Evolutionary conservation across 2,113 vertebrate species (phyloP).

Genomic region (Cochlearius cochlearius): DNA sequence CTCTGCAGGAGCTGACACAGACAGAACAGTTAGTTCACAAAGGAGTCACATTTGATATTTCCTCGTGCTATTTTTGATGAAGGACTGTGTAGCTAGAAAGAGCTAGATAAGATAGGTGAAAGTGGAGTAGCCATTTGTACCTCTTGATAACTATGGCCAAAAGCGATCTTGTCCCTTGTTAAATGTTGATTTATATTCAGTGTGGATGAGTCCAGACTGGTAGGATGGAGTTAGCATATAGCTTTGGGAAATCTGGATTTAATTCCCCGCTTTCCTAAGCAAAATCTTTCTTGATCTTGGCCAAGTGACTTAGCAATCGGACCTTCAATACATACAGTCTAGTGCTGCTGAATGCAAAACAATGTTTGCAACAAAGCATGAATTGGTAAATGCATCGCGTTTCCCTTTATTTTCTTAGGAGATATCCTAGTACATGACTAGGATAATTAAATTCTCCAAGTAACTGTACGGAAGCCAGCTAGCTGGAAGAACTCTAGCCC

Average conservation of each 20-base stretch:
- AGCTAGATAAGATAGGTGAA: neutral
- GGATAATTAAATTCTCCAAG: neutral
- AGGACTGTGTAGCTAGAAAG: neutral
- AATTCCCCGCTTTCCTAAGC: neutral
- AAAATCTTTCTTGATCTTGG: neutral
- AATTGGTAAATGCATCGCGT: neutral
- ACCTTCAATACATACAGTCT: neutral
- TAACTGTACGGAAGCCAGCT: neutral
- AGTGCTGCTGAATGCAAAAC: neutral
- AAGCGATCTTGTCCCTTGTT: neutral
- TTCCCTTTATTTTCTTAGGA: neutral
- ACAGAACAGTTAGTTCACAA: neutral
- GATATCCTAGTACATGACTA: neutral
- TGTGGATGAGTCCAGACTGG: neutral
- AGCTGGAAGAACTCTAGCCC: neutral
- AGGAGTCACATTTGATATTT: neutral
- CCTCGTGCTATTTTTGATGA: neutral
- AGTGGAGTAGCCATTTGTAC: neutral
- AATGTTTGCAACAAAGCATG: neutral
- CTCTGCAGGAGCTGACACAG: neutral
- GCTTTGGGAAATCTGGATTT: neutral
- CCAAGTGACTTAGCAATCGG: neutral
- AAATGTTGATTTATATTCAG: neutral
- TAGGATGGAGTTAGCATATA: neutral
- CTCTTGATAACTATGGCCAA: neutral